Base-by-base conservation (phyloP, 1,140 invertebrate genomes). In the Bombus confusus region DNA sequence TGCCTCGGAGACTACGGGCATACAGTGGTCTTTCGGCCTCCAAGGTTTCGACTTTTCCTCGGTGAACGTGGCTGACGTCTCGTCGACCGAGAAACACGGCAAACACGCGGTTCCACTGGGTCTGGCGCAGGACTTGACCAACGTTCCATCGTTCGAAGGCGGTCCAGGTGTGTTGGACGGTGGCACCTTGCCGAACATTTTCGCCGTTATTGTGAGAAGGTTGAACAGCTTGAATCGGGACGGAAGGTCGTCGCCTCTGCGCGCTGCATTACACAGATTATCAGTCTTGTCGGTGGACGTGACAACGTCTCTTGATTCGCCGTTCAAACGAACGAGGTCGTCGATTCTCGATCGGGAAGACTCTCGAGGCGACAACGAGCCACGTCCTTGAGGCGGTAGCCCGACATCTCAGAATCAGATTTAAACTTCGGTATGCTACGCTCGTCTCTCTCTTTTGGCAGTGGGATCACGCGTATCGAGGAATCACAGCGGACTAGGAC, bases 141-240 rank as follows among this genome's bases (percentile, higher is more conserved):
- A 64, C 68, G 81, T 75, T 34, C 64, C 74, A 37, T 74, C 31
- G 81, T n/a, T 80, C 43, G 77, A 77, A 4, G 91, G 91, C 41
- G 93, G 92, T 34, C 92, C 93, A 13, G 93, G 91, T 18, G 87
- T 90, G 74, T 92, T 94, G 72, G 91, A 89, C 41, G 92, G 87
- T 41, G 94, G 92, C 83, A 94, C 92, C 86, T 95, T 95, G 73
- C 94, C 94, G 80, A 95, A 94, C 95, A 95, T 95, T 78, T 89
- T 93, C 85, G 74, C 80, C 66, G 85, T 87, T 90, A 90, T 90
- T 80, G 82, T 79, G 79, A 69, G 80, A 6, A 41, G 39, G 43
- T 84, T 47, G 87, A 77, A 37, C 69, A 39, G 78, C 13, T 57
- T 79, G 76, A 77, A 59, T 57, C 76, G 87, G 52, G 64, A 86